Percentiles rank a stretch among this genome's conserved stretches.
phyloP scores from a whole-genome alignment of 1,140 invertebrate genomes.

The Daktulosphaira vitifoliae region DNA sequence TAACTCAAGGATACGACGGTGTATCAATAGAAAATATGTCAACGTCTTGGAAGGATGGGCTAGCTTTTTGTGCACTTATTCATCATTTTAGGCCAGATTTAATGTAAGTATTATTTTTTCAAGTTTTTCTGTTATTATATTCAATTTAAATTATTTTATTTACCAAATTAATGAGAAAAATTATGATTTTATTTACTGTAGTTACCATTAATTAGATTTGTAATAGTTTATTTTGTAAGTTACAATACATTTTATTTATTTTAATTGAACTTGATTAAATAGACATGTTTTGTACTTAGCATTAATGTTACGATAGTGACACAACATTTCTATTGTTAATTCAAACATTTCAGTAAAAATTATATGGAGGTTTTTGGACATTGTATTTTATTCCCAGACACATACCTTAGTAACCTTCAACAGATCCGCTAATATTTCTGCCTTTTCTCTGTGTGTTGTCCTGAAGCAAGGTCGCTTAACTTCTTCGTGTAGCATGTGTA shows the following conservation, averaged over 20 bases:
- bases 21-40: slow-evolving; percentile 87
- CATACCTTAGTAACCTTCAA: slow-evolving; percentile 21
- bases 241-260: no score
- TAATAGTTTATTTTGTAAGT: no score
- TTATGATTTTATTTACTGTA: no score
- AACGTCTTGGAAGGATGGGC: slow-evolving; percentile 84
- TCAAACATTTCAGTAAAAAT: no score
- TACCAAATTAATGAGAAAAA: neutral
- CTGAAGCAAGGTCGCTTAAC: slow-evolving; percentile 11
- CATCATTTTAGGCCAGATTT: slow-evolving; percentile 91
- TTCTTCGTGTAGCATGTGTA: neutral
- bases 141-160: neutral
- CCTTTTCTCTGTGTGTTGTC: neutral
- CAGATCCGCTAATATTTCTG: slow-evolving; percentile 11
- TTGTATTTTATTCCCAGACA: no score
- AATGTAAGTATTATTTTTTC: slow-evolving; percentile 66
- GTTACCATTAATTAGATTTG: no score
- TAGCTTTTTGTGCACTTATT: slow-evolving; percentile 93
- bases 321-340: no score
- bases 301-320: no score
- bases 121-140: neutral
- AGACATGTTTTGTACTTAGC: no score
- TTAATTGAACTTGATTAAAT: no score
- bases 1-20: slow-evolving; percentile 78
- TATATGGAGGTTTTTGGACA: no score